Conservation (phyloP, 2,113 vertebrate species). For the Silurus meridionalis region DNA sequence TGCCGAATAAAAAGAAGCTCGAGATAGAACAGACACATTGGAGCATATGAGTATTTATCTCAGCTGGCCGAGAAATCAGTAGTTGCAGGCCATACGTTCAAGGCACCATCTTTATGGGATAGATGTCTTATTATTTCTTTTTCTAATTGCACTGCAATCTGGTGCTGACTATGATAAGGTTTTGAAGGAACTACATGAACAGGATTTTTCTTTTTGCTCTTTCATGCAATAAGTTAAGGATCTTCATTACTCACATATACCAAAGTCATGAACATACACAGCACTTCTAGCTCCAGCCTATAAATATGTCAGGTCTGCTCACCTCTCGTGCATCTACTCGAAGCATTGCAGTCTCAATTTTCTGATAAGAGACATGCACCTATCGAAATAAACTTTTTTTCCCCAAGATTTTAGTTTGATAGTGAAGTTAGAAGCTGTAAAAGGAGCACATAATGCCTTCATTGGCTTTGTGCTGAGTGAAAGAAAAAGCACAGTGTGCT, state of each 20-base stretch:
- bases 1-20: slow-evolving; percentile 57
- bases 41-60: slow-evolving; percentile 63
- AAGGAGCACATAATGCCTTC: slow-evolving; percentile 60
- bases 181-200: slow-evolving; percentile 7
- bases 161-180: slow-evolving; percentile 9
- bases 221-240: not conserved
- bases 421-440: slow-evolving; percentile 63
- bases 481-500: slow-evolving; percentile 52
- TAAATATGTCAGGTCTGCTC: slow-evolving; percentile 61
- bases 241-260: slow-evolving; percentile 46
- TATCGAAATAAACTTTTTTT: slow-evolving; percentile 71
- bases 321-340: slow-evolving; percentile 55
- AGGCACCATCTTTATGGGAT: slow-evolving; percentile 34
- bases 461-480: slow-evolving; percentile 58
- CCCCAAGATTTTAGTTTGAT: slow-evolving; percentile 62
- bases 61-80: slow-evolving; percentile 38
- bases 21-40: slow-evolving; percentile 56
- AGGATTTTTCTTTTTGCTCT: slow-evolving; percentile 2
- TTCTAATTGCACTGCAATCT: not conserved
- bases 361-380: slow-evolving; percentile 76
- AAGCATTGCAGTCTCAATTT: slow-evolving; percentile 73
- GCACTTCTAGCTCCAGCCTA: slow-evolving; percentile 54
- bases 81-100: slow-evolving; percentile 57
- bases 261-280: slow-evolving; percentile 49
- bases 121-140: not conserved